phyloP scores from a whole-genome alignment of 2,888 invertebrate genomes.

The Saturnia japonica region DNA sequence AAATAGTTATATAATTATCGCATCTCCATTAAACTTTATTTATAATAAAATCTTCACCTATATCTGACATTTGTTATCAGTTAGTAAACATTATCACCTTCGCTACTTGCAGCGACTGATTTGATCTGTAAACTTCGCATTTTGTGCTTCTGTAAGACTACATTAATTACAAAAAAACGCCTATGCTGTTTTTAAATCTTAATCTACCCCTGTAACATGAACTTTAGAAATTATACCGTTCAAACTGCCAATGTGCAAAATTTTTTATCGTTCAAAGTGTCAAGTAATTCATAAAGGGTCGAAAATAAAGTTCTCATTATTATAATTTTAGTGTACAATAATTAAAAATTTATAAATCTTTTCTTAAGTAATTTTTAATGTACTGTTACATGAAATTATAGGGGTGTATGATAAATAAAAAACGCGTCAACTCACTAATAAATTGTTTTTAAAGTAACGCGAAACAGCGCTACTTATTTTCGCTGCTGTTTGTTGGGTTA shows the following conservation, averaged over 20 bases:
- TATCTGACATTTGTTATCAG: constrained; percentile 1
- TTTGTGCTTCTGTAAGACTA: background rate
- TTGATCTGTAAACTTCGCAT: background rate
- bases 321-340: constrained; percentile 54
- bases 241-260: constrained; percentile 41
- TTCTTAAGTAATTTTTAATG: constrained; percentile 58
- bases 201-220: constrained; percentile 39
- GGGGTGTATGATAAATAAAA: constrained; percentile 35
- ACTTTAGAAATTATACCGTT: constrained; percentile 35
- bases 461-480: constrained; percentile 3
- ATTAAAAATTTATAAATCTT: constrained; percentile 71
- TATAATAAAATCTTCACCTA: background rate
- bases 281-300: constrained; percentile 60
- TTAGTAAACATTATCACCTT: background rate
- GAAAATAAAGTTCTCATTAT: constrained; percentile 47
- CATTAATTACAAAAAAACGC: background rate
- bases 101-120: background rate
- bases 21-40: background rate
- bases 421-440: constrained; percentile 64
- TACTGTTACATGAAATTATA: constrained; percentile 38
- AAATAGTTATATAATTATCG: background rate
- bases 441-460: constrained; percentile 41
- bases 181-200: background rate
- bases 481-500: constrained; percentile 10
- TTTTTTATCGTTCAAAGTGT: constrained; percentile 69